phyloP scores from a whole-genome alignment of 1,140 invertebrate genomes.

The Nomia melanderi region DNA sequence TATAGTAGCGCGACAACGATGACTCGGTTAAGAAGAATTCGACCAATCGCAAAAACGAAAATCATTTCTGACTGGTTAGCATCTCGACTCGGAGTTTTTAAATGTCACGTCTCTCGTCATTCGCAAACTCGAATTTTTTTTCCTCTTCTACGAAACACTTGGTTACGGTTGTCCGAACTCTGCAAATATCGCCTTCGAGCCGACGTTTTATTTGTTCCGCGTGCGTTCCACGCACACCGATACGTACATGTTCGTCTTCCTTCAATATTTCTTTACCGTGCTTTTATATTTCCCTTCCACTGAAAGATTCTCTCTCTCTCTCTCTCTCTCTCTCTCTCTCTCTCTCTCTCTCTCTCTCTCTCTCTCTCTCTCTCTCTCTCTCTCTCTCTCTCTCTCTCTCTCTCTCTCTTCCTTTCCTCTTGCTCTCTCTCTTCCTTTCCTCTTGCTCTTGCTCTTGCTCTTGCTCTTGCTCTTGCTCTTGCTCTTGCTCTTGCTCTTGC shows the following conservation, averaged over 20 bases:
- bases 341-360: too few species aligned
- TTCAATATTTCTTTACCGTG: background rate
- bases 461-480: too few species aligned
- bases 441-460: too few species aligned
- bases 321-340: too few species aligned
- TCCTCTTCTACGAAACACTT: constrained; percentile 12
- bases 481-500: too few species aligned
- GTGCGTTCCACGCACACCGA: background rate
- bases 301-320: background rate
- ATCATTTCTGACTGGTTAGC: background rate
- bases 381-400: too few species aligned
- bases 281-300: background rate
- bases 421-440: too few species aligned
- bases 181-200: constrained; percentile 25
- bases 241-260: background rate
- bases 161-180: constrained; percentile 12
- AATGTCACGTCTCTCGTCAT: constrained; percentile 17
- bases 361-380: too few species aligned
- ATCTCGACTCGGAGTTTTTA: background rate
- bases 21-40: background rate
- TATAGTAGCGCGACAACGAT: constrained; percentile 2
- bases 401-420: background rate
- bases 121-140: constrained; percentile 6
- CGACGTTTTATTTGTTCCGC: constrained; percentile 30
- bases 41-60: background rate